phyloP scores from a whole-genome alignment of 2,888 invertebrate species.

The Agrilus mali region DNA sequence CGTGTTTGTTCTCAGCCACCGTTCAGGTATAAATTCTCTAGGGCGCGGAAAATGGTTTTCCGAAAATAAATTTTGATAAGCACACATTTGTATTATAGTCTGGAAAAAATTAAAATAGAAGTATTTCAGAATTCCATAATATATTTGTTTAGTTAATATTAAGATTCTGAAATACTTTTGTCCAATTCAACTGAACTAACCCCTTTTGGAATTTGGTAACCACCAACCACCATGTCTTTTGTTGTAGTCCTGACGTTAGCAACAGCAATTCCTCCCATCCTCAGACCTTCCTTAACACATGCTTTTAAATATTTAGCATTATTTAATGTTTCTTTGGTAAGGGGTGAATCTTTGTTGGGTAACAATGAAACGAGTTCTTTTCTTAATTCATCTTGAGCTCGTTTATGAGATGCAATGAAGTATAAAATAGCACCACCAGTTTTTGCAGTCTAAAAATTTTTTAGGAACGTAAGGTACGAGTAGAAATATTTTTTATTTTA shows the following conservation, averaged over 20 bases:
- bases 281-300: constrained; percentile 48
- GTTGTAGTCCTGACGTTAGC: constrained; percentile 18
- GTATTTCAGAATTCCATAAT: no score
- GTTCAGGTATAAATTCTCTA: constrained; percentile 21
- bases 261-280: constrained; percentile 26
- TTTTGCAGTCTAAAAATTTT: constrained; percentile 34
- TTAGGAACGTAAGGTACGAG: not conserved
- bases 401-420: constrained; percentile 33
- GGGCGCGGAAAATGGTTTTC: constrained; percentile 11
- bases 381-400: constrained; percentile 31
- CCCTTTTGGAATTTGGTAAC: constrained; percentile 30
- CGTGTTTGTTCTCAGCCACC: constrained; percentile 18
- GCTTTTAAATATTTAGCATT: constrained; percentile 43
- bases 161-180: no score
- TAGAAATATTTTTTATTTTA: constrained; percentile 15
- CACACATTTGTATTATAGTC: constrained; percentile 20
- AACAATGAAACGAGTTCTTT: constrained; percentile 27
- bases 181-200: constrained; percentile 22
- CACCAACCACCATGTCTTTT: constrained; percentile 27
- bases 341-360: constrained; percentile 20
- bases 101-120: constrained; percentile 11
- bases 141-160: no score
- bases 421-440: constrained; percentile 32
- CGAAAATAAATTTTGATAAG: no score
- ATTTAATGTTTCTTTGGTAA: constrained; percentile 30